phyloP scores from a whole-genome alignment of 2,797 vertebrate species.

The Gallinago stenura region DNA sequence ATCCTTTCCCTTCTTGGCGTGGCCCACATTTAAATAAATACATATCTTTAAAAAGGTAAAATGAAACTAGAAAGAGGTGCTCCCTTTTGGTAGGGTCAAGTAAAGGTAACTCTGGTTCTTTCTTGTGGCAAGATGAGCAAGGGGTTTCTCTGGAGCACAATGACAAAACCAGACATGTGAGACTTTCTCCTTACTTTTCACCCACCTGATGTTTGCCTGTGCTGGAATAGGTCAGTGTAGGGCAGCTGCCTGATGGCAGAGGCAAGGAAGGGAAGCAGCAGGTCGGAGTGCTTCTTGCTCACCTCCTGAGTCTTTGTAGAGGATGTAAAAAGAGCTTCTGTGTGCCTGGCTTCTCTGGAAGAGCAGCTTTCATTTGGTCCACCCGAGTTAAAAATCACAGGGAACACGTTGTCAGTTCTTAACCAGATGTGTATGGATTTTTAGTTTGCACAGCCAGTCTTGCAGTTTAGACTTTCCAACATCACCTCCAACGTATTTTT shows the following conservation, averaged over 20 bases:
- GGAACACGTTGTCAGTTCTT: neutral
- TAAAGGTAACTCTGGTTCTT: neutral
- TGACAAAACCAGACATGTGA: neutral
- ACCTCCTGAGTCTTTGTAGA: neutral
- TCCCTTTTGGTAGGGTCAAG: neutral
- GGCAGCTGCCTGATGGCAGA: neutral
- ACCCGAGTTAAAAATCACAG: neutral
- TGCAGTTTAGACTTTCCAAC: neutral
- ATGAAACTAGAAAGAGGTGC: neutral
- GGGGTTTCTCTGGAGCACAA: neutral
- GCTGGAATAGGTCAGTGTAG: neutral
- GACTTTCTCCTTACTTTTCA: neutral
- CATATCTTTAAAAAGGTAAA: neutral
- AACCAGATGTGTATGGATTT: neutral
- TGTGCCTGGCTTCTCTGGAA: neutral
- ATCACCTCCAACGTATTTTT: neutral
- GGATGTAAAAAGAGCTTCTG: neutral
- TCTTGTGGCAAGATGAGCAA: neutral
- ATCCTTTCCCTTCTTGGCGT: neutral
- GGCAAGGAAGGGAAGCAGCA: neutral
- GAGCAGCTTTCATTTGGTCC: neutral
- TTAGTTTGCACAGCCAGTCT: neutral
- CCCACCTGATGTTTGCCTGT: fast-evolving
- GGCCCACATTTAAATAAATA: neutral
- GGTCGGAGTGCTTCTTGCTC: neutral